Conservation (phyloP, 2,113 vertebrate species). For the Corvus cornix region DNA sequence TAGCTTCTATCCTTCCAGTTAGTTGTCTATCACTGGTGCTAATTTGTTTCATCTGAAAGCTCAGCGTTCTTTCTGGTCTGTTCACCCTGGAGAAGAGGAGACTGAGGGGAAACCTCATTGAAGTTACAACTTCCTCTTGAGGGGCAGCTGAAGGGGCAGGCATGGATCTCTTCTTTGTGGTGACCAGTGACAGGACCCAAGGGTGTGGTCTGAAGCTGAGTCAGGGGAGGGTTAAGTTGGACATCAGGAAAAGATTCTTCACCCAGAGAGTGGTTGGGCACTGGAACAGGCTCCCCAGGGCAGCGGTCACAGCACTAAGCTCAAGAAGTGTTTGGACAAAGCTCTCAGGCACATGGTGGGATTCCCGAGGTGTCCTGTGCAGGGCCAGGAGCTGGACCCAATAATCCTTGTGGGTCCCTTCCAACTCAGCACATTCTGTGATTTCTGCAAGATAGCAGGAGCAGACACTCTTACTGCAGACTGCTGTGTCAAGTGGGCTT, state of each 20-base stretch:
- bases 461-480: not conserved
- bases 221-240: not conserved
- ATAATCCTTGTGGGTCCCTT: not conserved
- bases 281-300: not conserved
- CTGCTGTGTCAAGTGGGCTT: not conserved
- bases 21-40: not conserved
- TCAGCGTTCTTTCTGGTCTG: not conserved
- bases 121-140: not conserved
- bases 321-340: not conserved
- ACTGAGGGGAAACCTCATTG: not conserved
- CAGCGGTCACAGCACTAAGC: not conserved
- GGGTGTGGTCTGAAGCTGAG: not conserved
- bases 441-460: not conserved
- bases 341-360: not conserved
- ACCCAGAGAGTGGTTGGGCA: not conserved
- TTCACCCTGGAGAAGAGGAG: not conserved
- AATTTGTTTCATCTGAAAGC: not conserved
- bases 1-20: not conserved
- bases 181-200: not conserved
- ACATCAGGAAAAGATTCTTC: not conserved
- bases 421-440: not conserved
- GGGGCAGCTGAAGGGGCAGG: not conserved
- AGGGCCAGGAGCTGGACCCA: not conserved
- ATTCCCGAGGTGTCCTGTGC: not conserved
- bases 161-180: not conserved